A percentile compares a stretch with the other conserved stretches of the same genome.
These are phyloP conservation scores for Cyprinodon tularosa DNA, from an alignment of 2,113 vertebrate species.

Conservation along the genomic window DNA sequence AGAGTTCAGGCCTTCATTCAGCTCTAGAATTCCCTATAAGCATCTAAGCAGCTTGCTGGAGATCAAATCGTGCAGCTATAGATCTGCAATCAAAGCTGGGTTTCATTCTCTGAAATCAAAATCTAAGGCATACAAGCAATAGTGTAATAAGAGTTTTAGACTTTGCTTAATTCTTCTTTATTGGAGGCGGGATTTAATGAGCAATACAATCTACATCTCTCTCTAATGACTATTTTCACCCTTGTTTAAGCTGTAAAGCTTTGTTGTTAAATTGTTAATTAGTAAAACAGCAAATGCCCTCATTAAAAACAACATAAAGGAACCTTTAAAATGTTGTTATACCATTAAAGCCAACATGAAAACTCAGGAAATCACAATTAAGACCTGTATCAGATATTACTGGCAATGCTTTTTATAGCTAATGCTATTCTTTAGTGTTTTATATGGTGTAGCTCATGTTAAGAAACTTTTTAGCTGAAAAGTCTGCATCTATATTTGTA, in stretches of 20 bases:
- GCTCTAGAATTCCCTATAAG: no score
- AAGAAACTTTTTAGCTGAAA: background rate
- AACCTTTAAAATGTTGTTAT: background rate
- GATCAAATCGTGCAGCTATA: no score
- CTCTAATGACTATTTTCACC: background rate
- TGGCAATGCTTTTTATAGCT: background rate
- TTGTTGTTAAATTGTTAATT: background rate
- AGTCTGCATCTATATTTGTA: background rate
- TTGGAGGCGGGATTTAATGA: background rate
- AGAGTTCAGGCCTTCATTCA: no score
- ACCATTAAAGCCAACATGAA: background rate
- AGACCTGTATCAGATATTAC: no score
- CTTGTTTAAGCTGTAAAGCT: background rate
- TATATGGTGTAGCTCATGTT: background rate
- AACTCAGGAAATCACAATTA: background rate
- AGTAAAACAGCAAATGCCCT: background rate
- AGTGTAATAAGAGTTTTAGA: background rate
- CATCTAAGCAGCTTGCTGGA: no score
- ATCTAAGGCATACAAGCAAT: background rate
- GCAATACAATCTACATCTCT: background rate
- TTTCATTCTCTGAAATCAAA: background rate
- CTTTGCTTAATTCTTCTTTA: background rate
- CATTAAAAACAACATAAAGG: background rate
- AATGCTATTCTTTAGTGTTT: background rate
- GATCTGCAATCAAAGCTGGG: background rate